Percentiles rank a stretch among this genome's conserved stretches.
These are phyloP conservation scores for Agrotis puta DNA, from an alignment of 2,888 invertebrate genomes.

Conservation along the genomic window DNA sequence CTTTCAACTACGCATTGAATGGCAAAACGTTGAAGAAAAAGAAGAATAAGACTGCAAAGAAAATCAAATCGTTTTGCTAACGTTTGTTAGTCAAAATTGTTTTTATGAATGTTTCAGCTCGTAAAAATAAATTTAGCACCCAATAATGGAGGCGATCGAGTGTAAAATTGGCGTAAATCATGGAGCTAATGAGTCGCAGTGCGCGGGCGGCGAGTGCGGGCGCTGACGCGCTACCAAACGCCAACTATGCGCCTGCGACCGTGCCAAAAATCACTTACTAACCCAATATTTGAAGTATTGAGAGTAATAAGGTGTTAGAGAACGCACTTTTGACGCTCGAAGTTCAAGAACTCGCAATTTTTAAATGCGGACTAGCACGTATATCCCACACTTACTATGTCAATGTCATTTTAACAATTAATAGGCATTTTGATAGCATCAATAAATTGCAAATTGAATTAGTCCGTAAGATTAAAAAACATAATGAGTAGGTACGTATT, in stretches of 20 bases:
- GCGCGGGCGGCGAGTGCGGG: conserved; percentile 42
- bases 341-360: conserved; percentile 9
- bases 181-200: conserved; percentile 52
- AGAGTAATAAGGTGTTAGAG: background rate
- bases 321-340: background rate
- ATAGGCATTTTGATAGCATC: too few species aligned
- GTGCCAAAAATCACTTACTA: conserved; percentile 64
- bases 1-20: too few species aligned
- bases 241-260: conserved; percentile 63
- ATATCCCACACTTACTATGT: background rate
- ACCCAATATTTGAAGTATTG: conserved; percentile 37
- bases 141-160: conserved; percentile 57
- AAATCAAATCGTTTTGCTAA: conserved; percentile 2
- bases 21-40: too few species aligned
- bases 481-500: too few species aligned
- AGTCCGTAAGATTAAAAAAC: too few species aligned
- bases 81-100: background rate
- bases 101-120: conserved; percentile 40
- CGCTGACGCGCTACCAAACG: conserved; percentile 49
- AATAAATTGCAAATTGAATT: too few species aligned
- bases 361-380: background rate
- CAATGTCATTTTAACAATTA: background rate
- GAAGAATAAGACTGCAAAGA: too few species aligned
- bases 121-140: conserved; percentile 36
- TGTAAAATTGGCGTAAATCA: conserved; percentile 65